Evolutionary conservation across 1,140 invertebrate species (phyloP).

Genomic region (Stegodyphus mimosarum): DNA sequence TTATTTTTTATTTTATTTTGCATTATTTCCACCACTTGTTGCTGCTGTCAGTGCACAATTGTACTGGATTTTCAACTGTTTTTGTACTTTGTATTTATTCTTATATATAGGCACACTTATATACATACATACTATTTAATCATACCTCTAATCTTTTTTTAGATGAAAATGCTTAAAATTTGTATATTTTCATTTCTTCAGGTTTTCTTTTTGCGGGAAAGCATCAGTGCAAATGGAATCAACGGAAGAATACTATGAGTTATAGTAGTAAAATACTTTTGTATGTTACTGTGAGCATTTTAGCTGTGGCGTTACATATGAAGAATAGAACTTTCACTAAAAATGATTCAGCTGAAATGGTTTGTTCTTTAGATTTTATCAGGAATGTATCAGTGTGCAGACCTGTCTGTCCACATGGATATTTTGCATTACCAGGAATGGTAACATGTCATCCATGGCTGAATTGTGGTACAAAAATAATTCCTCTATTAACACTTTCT

Average conservation of each 20-base stretch:
- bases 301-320: neutral
- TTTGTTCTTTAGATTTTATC: constrained; percentile 7
- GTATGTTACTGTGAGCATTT: neutral
- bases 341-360: neutral
- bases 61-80: too few relatives aligned
- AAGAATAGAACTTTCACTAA: neutral
- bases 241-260: neutral
- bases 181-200: too few relatives aligned
- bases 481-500: constrained; percentile 2
- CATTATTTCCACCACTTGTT: too few relatives aligned
- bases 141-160: too few relatives aligned
- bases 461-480: constrained; percentile 64
- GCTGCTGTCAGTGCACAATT: too few relatives aligned
- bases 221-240: too few relatives aligned
- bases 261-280: neutral
- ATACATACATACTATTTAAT: too few relatives aligned
- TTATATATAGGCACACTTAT: too few relatives aligned
- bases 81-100: too few relatives aligned
- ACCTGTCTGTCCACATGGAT: constrained; percentile 33
- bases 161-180: too few relatives aligned
- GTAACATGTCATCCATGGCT: constrained; percentile 66
- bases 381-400: constrained; percentile 25
- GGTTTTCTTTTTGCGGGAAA: too few relatives aligned
- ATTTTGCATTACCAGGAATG: constrained; percentile 64
- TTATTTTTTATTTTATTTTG: too few relatives aligned